Conservation (phyloP, 2,113 vertebrate species). For the Boleophthalmus pectinirostris region DNA sequence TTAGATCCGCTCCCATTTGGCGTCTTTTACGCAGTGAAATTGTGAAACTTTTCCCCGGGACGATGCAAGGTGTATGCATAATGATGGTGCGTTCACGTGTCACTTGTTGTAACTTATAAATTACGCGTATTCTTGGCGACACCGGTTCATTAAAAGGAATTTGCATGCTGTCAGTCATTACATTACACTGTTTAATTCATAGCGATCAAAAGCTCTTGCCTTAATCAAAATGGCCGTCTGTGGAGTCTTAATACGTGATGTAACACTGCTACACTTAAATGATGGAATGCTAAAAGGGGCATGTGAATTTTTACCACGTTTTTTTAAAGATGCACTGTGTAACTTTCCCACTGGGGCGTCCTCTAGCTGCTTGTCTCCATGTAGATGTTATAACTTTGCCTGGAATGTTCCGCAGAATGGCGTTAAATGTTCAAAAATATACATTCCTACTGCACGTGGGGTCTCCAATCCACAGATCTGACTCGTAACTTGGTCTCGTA, state of each 20-base stretch:
- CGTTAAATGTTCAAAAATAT: too few species aligned
- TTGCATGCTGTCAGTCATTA: slow-evolving; percentile 4
- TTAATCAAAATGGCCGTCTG: slow-evolving; percentile 72
- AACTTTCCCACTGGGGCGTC: too few species aligned
- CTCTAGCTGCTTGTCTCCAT: too few species aligned
- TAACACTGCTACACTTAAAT: slow-evolving; percentile 35
- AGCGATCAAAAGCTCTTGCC: slow-evolving; percentile 41
- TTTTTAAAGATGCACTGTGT: neutral
- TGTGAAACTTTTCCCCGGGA: neutral
- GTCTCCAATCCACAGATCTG: too few species aligned
- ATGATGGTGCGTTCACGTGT: neutral
- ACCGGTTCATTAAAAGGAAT: neutral
- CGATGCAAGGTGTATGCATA: slow-evolving; percentile 20
- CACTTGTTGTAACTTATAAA: neutral
- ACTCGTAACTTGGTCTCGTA: too few species aligned
- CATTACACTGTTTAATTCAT: slow-evolving; percentile 3
- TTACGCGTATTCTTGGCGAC: neutral
- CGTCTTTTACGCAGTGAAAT: neutral
- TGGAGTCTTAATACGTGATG: slow-evolving; percentile 47
- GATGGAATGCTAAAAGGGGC: slow-evolving; percentile 2
- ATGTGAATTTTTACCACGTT: neutral
- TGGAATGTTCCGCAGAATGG: too few species aligned
- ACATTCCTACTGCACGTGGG: too few species aligned
- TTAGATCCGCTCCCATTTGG: neutral
- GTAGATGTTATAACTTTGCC: too few species aligned